phyloP scores from a whole-genome alignment of 2,797 vertebrate genomes.

The Xenopus petersii region DNA sequence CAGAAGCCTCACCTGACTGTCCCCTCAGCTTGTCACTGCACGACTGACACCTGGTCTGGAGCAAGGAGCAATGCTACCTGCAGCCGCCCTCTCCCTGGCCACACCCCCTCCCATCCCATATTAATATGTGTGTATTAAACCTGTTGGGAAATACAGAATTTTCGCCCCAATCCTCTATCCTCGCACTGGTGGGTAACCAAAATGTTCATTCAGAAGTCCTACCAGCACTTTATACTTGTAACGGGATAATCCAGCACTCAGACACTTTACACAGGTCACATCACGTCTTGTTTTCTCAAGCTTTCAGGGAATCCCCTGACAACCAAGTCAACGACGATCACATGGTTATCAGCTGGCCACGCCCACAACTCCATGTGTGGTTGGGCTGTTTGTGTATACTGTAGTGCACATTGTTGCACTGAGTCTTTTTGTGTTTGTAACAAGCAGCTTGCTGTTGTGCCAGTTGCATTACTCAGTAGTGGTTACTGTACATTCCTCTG shows the following conservation, averaged over 20 bases:
- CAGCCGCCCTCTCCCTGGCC: not conserved
- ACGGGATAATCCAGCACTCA: no score
- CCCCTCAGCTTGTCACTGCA: not conserved
- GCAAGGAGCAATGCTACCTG: constrained; percentile 24
- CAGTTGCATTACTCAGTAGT: no score
- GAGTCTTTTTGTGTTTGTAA: no score
- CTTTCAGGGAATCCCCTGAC: constrained; percentile 16
- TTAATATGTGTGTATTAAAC: no score
- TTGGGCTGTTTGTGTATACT: not conserved
- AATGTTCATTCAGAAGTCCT: no score
- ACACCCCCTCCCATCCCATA: not conserved
- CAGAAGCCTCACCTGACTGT: not conserved
- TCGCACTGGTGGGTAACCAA: no score
- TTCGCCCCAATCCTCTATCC: no score
- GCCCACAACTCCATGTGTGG: not conserved
- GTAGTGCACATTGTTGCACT: not conserved
- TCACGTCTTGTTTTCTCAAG: constrained; percentile 16
- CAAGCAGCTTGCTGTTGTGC: no score
- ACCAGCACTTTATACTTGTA: no score
- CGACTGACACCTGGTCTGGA: not conserved
- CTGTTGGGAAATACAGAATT: no score
- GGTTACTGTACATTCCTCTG: no score
- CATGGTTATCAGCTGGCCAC: constrained; percentile 5
- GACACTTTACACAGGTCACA: no score
- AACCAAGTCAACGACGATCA: constrained; percentile 17